phyloP scores from a whole-genome alignment of 2,888 invertebrate species.

The Tenthredo livida region DNA sequence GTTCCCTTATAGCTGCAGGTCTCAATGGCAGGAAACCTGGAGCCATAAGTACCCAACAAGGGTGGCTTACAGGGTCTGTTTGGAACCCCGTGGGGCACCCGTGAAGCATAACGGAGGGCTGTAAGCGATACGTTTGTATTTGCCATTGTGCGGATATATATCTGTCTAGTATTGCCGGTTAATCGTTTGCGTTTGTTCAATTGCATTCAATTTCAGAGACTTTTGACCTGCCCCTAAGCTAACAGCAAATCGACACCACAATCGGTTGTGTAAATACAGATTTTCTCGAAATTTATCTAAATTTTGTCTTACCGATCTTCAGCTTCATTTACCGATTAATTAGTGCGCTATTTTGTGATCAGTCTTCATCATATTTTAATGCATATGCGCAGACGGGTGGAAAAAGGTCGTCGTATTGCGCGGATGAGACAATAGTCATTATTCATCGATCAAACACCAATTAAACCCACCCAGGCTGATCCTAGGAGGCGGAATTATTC shows the following conservation, averaged over 20 bases:
- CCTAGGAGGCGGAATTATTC: constrained; percentile 2
- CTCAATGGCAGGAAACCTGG: constrained; percentile 11
- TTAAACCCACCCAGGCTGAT: constrained; percentile 16
- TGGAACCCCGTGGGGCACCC: constrained; percentile 7
- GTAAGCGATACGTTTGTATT: constrained; percentile 70
- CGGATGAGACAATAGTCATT: constrained; percentile 33
- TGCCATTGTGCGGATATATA: constrained; percentile 48
- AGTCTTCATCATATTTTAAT: not conserved
- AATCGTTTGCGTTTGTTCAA: constrained; percentile 11
- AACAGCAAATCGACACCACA: not conserved
- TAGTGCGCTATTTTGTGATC: not conserved
- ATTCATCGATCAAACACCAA: constrained; percentile 51
- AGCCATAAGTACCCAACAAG: not conserved
- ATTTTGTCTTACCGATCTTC: not conserved
- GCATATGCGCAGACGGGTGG: not conserved
- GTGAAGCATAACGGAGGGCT: constrained; percentile 51
- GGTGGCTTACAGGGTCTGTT: constrained; percentile 31
- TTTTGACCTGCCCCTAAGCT: constrained; percentile 4
- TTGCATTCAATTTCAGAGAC: constrained; percentile 12
- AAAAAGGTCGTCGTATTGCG: not conserved
- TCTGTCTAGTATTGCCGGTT: constrained; percentile 28
- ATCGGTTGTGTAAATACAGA: not conserved
- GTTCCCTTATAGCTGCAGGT: not conserved
- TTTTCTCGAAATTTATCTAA: not conserved
- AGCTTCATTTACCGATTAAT: not conserved